A percentile compares a stretch with the other conserved stretches of the same genome.
Conservation (phyloP, 2,888 invertebrate species). For the Phragmatobia fuliginosa region DNA sequence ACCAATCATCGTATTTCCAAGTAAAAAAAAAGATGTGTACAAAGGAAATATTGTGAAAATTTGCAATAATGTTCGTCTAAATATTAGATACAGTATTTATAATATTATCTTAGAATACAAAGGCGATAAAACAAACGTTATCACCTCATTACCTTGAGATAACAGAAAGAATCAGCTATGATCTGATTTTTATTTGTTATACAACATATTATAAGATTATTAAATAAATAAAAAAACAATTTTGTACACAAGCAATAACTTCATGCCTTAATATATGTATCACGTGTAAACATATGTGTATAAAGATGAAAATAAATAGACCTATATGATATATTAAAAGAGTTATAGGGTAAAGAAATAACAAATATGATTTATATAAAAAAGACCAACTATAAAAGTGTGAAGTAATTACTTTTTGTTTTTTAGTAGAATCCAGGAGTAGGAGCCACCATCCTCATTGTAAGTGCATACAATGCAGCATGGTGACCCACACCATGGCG, state of each 20-base stretch:
- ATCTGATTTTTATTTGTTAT: slow-evolving; percentile 7
- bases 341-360: not conserved
- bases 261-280: not conserved
- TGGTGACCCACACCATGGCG: no score
- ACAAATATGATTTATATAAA: no score
- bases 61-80: not conserved
- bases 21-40: no score
- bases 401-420: no score
- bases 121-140: slow-evolving; percentile 44
- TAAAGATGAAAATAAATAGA: not conserved
- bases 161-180: slow-evolving; percentile 19
- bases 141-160: slow-evolving; percentile 53
- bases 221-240: not conserved
- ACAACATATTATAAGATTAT: not conserved
- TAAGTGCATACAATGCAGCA: no score
- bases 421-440: no score
- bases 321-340: not conserved
- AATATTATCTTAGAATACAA: slow-evolving; percentile 27
- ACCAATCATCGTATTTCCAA: no score
- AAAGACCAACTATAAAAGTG: no score
- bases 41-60: no score
- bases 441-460: no score
- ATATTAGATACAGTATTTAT: not conserved
- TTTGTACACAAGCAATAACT: not conserved
- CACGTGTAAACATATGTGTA: not conserved